Evolutionary conservation across 2,888 invertebrate genomes (phyloP).

Genomic region (Heliconius cydno): DNA sequence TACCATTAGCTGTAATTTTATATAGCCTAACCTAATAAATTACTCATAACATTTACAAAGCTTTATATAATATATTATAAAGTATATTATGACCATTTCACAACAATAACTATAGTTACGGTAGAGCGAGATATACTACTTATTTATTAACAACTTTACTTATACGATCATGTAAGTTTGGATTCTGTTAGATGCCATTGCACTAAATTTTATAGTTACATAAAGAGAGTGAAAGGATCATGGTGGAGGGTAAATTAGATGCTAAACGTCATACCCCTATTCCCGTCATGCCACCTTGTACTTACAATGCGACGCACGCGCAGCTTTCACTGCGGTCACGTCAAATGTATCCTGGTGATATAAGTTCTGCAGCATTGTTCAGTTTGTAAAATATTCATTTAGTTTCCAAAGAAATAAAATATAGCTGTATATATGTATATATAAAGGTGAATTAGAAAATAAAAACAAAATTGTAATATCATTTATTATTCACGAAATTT

Average conservation of each 20-base stretch:
- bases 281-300: constrained; percentile 70
- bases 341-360: constrained; percentile 68
- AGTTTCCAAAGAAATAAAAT: background rate
- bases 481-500: background rate
- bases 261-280: constrained; percentile 71
- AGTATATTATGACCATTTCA: background rate
- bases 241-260: constrained; percentile 73
- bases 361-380: constrained; percentile 45
- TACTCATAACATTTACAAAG: background rate
- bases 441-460: background rate
- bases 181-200: constrained; percentile 3
- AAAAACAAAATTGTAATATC: background rate
- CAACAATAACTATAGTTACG: background rate
- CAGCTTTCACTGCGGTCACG: constrained; percentile 72
- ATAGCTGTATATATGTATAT: background rate
- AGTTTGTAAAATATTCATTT: background rate
- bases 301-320: constrained; percentile 73
- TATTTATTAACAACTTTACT: background rate
- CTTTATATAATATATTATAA: background rate
- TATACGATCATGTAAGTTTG: background rate
- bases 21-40: background rate
- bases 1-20: background rate
- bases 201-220: constrained; percentile 34
- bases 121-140: background rate
- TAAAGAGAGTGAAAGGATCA: constrained; percentile 75